Percentiles rank a stretch among this genome's conserved stretches.
phyloP scores from a whole-genome alignment of 2,113 vertebrate species.

The Aphelocoma coerulescens region DNA sequence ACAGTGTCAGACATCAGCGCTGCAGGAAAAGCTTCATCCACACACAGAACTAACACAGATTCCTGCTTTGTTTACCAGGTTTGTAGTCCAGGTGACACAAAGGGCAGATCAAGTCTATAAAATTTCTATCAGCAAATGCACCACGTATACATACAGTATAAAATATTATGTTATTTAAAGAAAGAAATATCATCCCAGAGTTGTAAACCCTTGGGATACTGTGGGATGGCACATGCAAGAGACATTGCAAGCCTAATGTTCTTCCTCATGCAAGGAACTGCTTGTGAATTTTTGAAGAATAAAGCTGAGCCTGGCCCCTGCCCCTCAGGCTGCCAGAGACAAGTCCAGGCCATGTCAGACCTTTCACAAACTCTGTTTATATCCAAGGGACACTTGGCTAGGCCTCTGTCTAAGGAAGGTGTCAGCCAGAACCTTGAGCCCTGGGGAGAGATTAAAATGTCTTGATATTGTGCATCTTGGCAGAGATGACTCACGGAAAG shows the following conservation, averaged over 20 bases:
- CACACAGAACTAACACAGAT: not conserved
- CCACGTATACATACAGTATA: not conserved
- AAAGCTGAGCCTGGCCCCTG: not conserved
- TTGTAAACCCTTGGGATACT: not conserved
- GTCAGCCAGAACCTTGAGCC: not conserved
- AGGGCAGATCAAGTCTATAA: not conserved
- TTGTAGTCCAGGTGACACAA: not conserved
- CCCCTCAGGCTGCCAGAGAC: not conserved
- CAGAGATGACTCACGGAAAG: not conserved
- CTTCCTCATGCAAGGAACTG: not conserved
- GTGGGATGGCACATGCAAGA: not conserved
- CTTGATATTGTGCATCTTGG: not conserved
- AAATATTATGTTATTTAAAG: not conserved
- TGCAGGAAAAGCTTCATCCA: not conserved
- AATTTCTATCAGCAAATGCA: not conserved
- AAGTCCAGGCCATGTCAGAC: not conserved
- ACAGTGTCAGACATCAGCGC: not conserved
- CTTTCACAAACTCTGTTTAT: not conserved
- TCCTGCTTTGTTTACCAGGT: not conserved
- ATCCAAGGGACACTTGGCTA: not conserved
- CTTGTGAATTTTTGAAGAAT: not conserved
- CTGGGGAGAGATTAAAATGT: not conserved
- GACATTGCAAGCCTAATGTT: not conserved
- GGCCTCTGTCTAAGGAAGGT: not conserved
- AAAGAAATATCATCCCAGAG: not conserved